phyloP scores from a whole-genome alignment of 2,888 invertebrate species.

The Cabera pusaria region DNA sequence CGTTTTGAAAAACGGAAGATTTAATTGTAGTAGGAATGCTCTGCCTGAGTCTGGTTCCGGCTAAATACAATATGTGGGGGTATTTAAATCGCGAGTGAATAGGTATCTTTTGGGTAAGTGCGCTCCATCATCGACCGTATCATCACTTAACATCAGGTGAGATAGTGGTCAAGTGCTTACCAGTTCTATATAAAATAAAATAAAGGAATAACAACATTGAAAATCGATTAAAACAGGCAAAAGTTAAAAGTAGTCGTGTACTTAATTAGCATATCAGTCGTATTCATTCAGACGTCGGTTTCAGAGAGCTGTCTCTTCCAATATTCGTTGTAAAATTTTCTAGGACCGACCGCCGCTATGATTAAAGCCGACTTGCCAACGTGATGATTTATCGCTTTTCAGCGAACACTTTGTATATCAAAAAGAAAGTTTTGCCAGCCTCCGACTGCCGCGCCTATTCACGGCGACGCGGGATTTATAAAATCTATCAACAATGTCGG shows the following conservation, averaged over 20 bases:
- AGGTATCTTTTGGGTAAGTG: too few relatives aligned
- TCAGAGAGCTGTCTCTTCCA: conserved; percentile 15
- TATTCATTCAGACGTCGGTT: conserved; percentile 16
- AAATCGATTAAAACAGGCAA: background rate
- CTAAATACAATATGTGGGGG: too few relatives aligned
- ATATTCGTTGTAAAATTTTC: conserved; percentile 16
- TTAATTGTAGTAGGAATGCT: too few relatives aligned
- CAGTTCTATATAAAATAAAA: too few relatives aligned
- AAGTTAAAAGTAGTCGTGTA: background rate
- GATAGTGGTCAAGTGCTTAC: too few relatives aligned
- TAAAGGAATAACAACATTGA: too few relatives aligned
- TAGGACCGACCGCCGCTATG: conserved; percentile 20
- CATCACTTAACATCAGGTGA: too few relatives aligned
- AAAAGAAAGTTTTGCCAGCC: conserved; percentile 38
- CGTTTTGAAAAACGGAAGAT: too few relatives aligned
- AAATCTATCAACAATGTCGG: conserved; percentile 70
- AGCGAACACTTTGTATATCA: conserved; percentile 28
- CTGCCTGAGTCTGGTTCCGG: too few relatives aligned
- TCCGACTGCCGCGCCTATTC: conserved; percentile 43
- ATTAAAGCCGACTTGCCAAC: conserved; percentile 28
- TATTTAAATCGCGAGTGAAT: too few relatives aligned
- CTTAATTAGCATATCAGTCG: conserved; percentile 10
- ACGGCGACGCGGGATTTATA: conserved; percentile 62
- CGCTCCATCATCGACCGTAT: too few relatives aligned
- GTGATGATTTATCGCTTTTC: conserved; percentile 26